A percentile compares a stretch with the other conserved stretches of the same genome.
Evolutionary conservation across 2,888 invertebrate species (phyloP).

Genomic region (Cataglyphis cursor): DNA sequence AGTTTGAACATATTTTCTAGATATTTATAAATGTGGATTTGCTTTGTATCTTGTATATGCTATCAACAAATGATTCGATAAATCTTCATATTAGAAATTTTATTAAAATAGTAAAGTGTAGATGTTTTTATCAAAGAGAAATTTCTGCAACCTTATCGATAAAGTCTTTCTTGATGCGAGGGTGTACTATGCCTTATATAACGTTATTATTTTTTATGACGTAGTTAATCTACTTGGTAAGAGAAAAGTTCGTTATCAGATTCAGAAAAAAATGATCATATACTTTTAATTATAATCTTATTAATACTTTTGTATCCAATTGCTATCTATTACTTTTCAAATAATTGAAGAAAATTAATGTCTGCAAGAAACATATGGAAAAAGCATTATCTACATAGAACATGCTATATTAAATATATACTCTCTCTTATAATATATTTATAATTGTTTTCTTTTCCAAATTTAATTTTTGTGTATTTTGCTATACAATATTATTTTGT

Average conservation of each 20-base stretch:
- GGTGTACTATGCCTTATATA: conserved; percentile 64
- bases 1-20: not conserved
- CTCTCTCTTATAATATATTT: not conserved
- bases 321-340: conserved; percentile 4
- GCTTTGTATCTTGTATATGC: not conserved
- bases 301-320: conserved; percentile 13
- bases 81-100: conserved; percentile 5
- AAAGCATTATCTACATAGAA: not conserved
- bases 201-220: conserved; percentile 63
- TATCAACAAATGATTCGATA: not conserved
- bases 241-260: not conserved
- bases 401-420: not conserved
- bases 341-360: not conserved
- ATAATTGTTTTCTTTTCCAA: not conserved
- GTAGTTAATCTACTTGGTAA: conserved; percentile 70
- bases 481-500: not conserved
- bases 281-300: conserved; percentile 1
- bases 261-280: not conserved
- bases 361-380: not conserved
- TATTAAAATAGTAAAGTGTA: conserved; percentile 32
- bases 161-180: conserved; percentile 59
- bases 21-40: not conserved
- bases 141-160: conserved; percentile 60
- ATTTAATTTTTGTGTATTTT: not conserved
- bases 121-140: conserved; percentile 56